A percentile compares a stretch with the other conserved stretches of the same genome.
phyloP scores from a whole-genome alignment of 1,140 invertebrate species.

The Heliothis subflexa region DNA sequence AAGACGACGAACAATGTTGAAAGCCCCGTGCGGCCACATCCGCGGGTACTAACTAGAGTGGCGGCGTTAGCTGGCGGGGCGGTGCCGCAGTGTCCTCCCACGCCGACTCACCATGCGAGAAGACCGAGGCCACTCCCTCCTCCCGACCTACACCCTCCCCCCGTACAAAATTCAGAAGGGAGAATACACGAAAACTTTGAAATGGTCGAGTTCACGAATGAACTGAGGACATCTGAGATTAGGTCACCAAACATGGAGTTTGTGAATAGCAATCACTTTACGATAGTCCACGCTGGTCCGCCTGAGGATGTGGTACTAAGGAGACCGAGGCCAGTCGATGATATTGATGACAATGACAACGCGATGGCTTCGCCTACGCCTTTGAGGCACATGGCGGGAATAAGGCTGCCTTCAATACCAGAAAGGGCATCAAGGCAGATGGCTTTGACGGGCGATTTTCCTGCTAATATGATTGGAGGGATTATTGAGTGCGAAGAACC shows the following conservation, averaged over 20 bases:
- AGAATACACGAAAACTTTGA: slow-evolving; percentile 76
- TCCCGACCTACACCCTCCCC: slow-evolving; percentile 84
- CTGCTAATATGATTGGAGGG: slow-evolving; percentile 84
- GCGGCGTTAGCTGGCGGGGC: slow-evolving; percentile 75
- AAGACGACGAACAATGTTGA: slow-evolving; percentile 69
- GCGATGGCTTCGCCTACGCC: slow-evolving; percentile 87
- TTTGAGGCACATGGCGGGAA: slow-evolving; percentile 90
- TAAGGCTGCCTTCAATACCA: slow-evolving; percentile 93
- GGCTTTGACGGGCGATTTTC: slow-evolving; percentile 88
- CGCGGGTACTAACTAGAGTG: slow-evolving; percentile 87
- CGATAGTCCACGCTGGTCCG: slow-evolving; percentile 81
- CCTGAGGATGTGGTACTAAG: slow-evolving; percentile 78
- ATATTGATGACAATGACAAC: slow-evolving; percentile 80
- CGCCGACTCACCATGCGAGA: slow-evolving; percentile 93
- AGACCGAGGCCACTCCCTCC: slow-evolving; percentile 85
- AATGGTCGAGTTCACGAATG: slow-evolving; percentile 83
- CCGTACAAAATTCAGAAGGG: slow-evolving; percentile 74
- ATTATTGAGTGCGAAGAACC: slow-evolving; percentile 91
- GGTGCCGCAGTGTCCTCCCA: slow-evolving; percentile 90
- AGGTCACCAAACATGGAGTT: slow-evolving; percentile 85
- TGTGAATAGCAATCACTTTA: slow-evolving; percentile 82
- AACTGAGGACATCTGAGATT: slow-evolving; percentile 83
- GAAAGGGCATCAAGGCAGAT: slow-evolving; percentile 89
- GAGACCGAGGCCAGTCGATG: slow-evolving; percentile 67
- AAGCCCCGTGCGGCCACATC: slow-evolving; percentile 86